These are phyloP conservation scores for Chouioia cunea DNA, from an alignment of 2,888 invertebrate species.

Conservation along the genomic window DNA sequence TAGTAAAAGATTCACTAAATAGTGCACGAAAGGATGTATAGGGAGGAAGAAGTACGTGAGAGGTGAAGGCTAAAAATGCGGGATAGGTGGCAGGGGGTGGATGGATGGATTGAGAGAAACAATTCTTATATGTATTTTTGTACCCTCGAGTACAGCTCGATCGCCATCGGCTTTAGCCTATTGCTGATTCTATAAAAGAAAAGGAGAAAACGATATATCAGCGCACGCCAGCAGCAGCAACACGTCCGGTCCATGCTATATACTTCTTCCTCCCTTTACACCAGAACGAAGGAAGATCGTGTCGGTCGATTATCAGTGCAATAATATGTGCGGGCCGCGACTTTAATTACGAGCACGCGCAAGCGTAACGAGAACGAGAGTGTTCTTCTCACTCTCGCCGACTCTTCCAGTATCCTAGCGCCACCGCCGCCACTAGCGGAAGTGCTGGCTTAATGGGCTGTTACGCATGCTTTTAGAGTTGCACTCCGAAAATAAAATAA, in stretches of 20 bases:
- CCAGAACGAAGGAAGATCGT: slow-evolving; percentile 48
- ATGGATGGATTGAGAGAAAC: too few species aligned
- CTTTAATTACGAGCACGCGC: slow-evolving; percentile 50
- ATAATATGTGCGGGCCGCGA: slow-evolving; percentile 50
- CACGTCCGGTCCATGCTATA: slow-evolving; percentile 46
- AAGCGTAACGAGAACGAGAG: slow-evolving; percentile 7
- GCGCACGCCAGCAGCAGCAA: slow-evolving; percentile 11
- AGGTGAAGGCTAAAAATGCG: too few species aligned
- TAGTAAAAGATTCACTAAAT: too few species aligned
- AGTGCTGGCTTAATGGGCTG: slow-evolving; percentile 40
- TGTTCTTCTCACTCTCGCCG: slow-evolving; percentile 16
- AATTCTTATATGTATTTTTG: too few species aligned
- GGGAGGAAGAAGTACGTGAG: too few species aligned
- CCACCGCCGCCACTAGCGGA: slow-evolving; percentile 13
- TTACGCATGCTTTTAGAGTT: slow-evolving; percentile 34
- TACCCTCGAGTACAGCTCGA: too few species aligned
- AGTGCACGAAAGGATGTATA: too few species aligned
- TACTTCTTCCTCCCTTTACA: slow-evolving; percentile 30
- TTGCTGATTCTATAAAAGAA: too few species aligned
- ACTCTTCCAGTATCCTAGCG: slow-evolving; percentile 1
- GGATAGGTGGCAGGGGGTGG: too few species aligned
- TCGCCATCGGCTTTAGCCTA: too few species aligned
- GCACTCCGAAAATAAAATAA: background rate
- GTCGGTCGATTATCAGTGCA: slow-evolving; percentile 52
- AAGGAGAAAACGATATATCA: slow-evolving; percentile 46